Evolutionary conservation across 2,797 vertebrate genomes (phyloP).

Genomic region (Sciurus carolinensis): DNA sequence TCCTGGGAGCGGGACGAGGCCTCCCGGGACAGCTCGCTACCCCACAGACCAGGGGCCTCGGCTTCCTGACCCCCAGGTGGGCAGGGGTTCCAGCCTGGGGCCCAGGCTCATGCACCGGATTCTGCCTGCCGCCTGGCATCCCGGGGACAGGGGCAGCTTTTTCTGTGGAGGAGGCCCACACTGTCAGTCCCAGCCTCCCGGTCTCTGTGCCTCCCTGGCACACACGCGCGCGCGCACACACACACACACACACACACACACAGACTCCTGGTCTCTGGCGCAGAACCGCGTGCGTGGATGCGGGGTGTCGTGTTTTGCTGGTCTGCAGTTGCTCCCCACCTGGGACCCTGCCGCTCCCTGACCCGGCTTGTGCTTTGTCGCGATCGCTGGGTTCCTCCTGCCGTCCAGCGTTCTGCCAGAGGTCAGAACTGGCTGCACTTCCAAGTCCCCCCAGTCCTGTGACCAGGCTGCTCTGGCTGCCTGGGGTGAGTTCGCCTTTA

Average conservation of each 20-base stretch:
- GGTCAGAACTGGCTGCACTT: background rate
- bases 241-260: too few relatives aligned
- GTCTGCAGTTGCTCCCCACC: background rate
- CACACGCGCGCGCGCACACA: too few relatives aligned
- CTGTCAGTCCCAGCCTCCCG: background rate
- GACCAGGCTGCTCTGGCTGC: background rate
- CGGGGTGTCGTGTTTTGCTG: background rate
- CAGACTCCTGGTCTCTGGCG: background rate
- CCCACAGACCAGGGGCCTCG: background rate
- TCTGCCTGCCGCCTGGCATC: background rate
- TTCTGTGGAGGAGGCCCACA: background rate
- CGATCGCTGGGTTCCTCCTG: background rate
- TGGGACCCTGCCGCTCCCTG: background rate
- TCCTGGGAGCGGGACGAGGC: too few relatives aligned
- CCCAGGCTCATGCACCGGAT: background rate
- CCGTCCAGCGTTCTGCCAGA: background rate
- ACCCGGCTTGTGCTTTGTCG: background rate
- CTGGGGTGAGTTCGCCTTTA: background rate
- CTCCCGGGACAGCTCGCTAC: background rate
- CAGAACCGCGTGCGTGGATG: background rate
- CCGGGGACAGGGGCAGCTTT: background rate
- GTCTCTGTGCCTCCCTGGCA: background rate
- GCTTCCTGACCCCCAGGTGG: background rate
- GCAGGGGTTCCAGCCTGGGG: background rate
- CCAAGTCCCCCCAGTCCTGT: accelerated